Percentiles rank a stretch among this genome's conserved stretches.
phyloP scores from a whole-genome alignment of 2,113 vertebrate species.

The Zosterops borbonicus region DNA sequence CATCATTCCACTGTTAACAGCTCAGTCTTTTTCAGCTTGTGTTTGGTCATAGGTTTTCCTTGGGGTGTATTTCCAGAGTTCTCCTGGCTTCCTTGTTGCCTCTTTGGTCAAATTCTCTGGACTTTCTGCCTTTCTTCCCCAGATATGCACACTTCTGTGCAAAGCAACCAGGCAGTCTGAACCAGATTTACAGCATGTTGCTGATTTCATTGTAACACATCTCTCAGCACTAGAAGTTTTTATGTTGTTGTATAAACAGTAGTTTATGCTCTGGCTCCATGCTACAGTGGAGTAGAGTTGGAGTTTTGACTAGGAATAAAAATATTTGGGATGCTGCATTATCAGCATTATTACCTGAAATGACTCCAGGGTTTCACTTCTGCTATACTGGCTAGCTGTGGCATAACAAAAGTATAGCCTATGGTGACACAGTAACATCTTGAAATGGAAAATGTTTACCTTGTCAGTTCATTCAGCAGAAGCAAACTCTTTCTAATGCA shows the following conservation, averaged over 20 bases:
- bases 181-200: not conserved
- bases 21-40: not conserved
- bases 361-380: not conserved
- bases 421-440: not conserved
- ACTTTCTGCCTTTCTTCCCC: not conserved
- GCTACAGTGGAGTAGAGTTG: not conserved
- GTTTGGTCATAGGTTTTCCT: not conserved
- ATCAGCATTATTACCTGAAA: not conserved
- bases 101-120: not conserved
- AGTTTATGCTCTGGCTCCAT: not conserved
- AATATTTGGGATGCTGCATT: not conserved
- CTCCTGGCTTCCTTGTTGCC: not conserved
- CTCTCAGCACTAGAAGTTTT: not conserved
- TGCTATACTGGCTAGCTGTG: not conserved
- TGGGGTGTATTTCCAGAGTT: not conserved
- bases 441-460: not conserved
- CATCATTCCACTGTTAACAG: not conserved
- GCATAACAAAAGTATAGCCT: not conserved
- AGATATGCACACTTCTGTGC: not conserved
- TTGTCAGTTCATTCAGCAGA: not conserved
- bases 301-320: not conserved
- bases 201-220: not conserved
- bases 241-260: not conserved
- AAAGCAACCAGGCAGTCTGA: not conserved
- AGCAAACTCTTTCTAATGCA: not conserved